phyloP scores from a whole-genome alignment of 2,113 vertebrate species.

The Lepidothrix coronata region DNA sequence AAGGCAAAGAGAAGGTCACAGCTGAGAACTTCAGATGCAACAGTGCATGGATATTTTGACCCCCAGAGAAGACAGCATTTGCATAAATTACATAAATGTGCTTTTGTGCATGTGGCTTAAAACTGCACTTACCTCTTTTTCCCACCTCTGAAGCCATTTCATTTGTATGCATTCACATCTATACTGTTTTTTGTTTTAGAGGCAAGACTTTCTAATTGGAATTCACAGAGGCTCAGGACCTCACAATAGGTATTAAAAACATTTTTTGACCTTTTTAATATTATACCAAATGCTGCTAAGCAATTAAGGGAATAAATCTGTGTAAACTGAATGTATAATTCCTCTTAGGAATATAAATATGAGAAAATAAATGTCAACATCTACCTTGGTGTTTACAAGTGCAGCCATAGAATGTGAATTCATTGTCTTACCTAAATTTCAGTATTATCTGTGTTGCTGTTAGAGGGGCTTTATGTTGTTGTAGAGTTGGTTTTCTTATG shows the following conservation, averaged over 20 bases:
- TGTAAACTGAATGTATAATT: background rate
- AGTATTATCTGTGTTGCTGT: background rate
- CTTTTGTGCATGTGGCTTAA: background rate
- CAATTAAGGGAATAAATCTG: slow-evolving; percentile 32
- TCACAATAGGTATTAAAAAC: background rate
- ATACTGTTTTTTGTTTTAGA: background rate
- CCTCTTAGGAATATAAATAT: background rate
- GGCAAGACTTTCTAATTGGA: background rate
- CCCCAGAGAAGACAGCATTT: background rate
- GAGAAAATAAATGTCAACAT: slow-evolving; percentile 40
- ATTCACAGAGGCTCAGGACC: background rate
- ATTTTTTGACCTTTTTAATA: slow-evolving; percentile 7
- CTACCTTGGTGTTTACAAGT: slow-evolving; percentile 15
- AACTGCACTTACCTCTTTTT: background rate
- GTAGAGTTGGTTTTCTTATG: background rate
- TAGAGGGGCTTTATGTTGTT: background rate
- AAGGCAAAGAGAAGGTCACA: background rate
- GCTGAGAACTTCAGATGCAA: background rate
- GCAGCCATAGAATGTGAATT: background rate
- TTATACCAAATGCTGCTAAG: background rate
- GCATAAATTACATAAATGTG: background rate
- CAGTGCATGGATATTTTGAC: background rate
- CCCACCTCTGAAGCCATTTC: background rate
- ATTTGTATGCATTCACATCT: background rate
- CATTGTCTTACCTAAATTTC: background rate